phyloP scores from a whole-genome alignment of 2,797 vertebrate species.

The Petrocephalus schoutedeni region DNA sequence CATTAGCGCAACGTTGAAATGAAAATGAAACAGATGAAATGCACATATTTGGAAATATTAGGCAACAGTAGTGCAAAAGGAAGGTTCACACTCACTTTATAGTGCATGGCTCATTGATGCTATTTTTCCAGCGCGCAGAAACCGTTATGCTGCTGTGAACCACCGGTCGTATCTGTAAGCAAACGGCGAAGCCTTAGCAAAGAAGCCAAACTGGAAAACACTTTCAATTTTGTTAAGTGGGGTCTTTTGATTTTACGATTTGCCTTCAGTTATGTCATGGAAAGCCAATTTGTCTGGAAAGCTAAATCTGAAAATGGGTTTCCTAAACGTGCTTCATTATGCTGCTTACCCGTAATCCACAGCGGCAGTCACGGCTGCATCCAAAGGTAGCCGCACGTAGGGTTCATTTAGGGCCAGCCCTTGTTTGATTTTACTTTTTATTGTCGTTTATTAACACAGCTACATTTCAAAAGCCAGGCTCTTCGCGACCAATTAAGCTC shows the following conservation, averaged over 20 bases:
- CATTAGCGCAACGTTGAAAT: too few relatives aligned
- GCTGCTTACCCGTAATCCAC: neutral
- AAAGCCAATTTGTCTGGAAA: neutral
- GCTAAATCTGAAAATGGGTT: neutral
- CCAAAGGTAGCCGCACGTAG: neutral
- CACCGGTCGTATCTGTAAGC: slow-evolving; percentile 66
- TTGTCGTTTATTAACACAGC: neutral
- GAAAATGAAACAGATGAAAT: too few relatives aligned
- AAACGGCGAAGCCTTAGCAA: slow-evolving; percentile 22
- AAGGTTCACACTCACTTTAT: slow-evolving; percentile 60
- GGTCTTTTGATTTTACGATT: neutral
- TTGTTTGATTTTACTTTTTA: neutral
- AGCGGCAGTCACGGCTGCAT: neutral
- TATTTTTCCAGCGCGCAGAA: slow-evolving; percentile 66
- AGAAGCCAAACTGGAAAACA: neutral
- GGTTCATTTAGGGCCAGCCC: neutral
- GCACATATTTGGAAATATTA: too few relatives aligned
- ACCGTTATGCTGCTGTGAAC: slow-evolving; percentile 64
- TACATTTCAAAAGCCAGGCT: neutral
- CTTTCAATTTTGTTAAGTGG: neutral
- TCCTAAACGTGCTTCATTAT: neutral
- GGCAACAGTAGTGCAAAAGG: neutral
- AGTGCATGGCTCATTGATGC: slow-evolving; percentile 52
- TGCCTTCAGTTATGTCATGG: neutral
- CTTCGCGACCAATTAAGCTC: neutral